Evolutionary conservation across 1,140 invertebrate genomes (phyloP), one percentile per base, ranked within the genome.

Genomic region (Apis mellifera): DNA sequence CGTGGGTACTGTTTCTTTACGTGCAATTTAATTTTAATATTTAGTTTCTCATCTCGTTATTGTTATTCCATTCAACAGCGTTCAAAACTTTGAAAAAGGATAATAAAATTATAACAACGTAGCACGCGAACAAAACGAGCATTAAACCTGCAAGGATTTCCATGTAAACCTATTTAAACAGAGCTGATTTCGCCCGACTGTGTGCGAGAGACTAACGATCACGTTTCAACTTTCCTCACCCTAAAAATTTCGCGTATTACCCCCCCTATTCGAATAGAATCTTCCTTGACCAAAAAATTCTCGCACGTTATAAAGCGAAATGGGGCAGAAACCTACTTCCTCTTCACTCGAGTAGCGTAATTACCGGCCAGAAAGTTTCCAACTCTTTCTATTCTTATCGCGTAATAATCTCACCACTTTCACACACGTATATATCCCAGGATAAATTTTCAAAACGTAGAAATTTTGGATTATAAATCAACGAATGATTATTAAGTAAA

Each of bases 361-460:
- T 76, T 74, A 74, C 57, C 48, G 42, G 13, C 17, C 11, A 32
- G 50, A 65, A 65, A 76, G 13, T 76, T 76, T 32, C 19, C 8
- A 55, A 5, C 73, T n/a, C 17, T 64, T 73, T 62, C 55, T 23
- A 75, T 50, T 26, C 48, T 50, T 62, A 11, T 19, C 59, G 8
- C 11, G 2, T 50, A 64, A 26, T 62, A 62, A 75, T 64, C 23
- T 15, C 48, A 1, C 7, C 32, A 17, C 32, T 48, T n/a, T 59
- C 17, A 15, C 7, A 48, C 42, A 50, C 21, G 4, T 42, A 50
- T 42, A 50, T 4, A 15, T 54, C 19, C 9, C 17, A 26, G n/a
- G 12, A 13, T n/a, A 9, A n/a, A 21, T 50, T 17, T 5, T 9
- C 54, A 71, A 55, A 55, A 21, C 21, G 0, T 7, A 42, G 5